Evolutionary conservation across 2,113 vertebrate species (phyloP).

Genomic region (Odocoileus hemionus): DNA sequence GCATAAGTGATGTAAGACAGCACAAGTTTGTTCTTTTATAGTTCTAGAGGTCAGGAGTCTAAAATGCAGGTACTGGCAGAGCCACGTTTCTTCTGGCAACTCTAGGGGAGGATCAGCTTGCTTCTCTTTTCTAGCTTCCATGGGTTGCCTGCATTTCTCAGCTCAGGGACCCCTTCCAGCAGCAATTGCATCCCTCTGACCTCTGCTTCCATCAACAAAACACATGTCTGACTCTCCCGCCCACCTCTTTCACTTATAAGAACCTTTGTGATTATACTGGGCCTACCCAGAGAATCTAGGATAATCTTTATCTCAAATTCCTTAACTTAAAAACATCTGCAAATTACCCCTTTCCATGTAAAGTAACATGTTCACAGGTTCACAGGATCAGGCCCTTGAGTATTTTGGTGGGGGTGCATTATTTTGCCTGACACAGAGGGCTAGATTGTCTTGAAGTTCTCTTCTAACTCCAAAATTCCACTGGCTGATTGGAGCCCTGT

Average conservation of each 20-base stretch:
- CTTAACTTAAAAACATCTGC: neutral
- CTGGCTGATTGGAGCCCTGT: neutral
- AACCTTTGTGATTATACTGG: neutral
- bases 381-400: neutral
- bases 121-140: neutral
- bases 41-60: neutral
- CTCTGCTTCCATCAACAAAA: neutral
- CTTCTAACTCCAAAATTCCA: conserved; percentile 45
- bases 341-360: neutral
- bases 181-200: neutral
- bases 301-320: neutral
- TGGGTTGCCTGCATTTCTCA: neutral
- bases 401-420: neutral
- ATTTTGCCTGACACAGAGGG: conserved; percentile 20
- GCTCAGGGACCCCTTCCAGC: neutral
- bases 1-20: neutral
- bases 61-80: neutral
- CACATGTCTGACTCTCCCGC: neutral
- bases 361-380: neutral
- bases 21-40: neutral
- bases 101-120: neutral
- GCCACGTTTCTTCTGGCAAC: neutral
- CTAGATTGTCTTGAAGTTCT: conserved; percentile 31
- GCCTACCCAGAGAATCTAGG: neutral
- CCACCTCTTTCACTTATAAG: neutral